Evolutionary conservation across 2,888 invertebrate genomes (phyloP), one percentile per base, ranked within the genome.

Genomic region (Tachina grossa): DNA sequence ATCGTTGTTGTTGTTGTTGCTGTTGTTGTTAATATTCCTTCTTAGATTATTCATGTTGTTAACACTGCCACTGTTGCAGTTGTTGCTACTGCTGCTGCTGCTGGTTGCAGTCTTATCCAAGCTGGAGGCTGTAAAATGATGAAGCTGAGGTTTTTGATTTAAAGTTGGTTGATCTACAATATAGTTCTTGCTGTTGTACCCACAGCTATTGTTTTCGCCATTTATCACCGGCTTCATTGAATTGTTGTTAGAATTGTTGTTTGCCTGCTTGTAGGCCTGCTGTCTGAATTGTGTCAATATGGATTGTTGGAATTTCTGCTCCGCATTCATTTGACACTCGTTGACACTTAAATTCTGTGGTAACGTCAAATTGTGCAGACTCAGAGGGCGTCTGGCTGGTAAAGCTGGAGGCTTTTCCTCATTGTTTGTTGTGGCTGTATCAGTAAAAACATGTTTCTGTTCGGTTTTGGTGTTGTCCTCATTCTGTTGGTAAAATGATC

Each of bases 381-480:
- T 81, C 19, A 61, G 74, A 51, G 83, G 87, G 72, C 90, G 89
- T 77, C 90, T 88, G 22, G 90, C 90, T 31, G 91, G 91, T 69
- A 91, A 81, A 68, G 91, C 91, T 77, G 91, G 91, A 57, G 91
- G 90, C 84, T 81, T 82, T 51, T 61, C 75, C 41, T 72, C 13
- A 63, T 9, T 16, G 14, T 47, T 53, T 57, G 31, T 47, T 45
- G 14, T n/a, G 19, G 69, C 57, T 65, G 51, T 61, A 49, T 68
- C 61, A 55, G 53, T 78, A 19, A 63, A 79, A 79, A 79, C 89
- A 68, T 87, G 87, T 87, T 89, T 87, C 41, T 83, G 77, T 66
- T 88, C 53, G 66, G 14, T 45, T 55, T 45, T 22, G 87, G 9
- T 72, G 87, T 81, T 89, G 63, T 49, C 69, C 77, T 82, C 83